A percentile compares a stretch with the other conserved stretches of the same genome.
phyloP scores from a whole-genome alignment of 2,888 invertebrate genomes.

The Drosophila tanythrix region DNA sequence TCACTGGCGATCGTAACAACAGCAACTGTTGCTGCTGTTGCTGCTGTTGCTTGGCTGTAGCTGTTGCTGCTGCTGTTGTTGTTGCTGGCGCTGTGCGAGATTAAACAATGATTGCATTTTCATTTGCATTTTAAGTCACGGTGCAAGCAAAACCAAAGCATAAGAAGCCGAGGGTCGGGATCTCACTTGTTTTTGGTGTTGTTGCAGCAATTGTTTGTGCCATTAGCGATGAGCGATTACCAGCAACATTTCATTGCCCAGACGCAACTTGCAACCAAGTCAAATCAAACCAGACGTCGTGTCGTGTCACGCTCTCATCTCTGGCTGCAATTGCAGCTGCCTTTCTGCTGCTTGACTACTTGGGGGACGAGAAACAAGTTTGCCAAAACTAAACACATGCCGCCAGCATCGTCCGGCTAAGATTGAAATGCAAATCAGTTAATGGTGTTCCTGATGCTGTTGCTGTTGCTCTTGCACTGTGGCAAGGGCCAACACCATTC shows the following conservation, averaged over 20 bases:
- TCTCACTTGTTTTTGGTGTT: conserved; percentile 61
- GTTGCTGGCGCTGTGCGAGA: conserved; percentile 71
- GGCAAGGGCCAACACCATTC: conserved; percentile 54
- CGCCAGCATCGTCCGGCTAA: conserved; percentile 59
- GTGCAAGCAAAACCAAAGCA: conserved; percentile 67
- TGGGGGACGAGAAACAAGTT: conserved; percentile 58
- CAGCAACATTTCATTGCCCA: background rate
- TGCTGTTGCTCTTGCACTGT: conserved; percentile 27
- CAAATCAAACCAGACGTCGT: background rate
- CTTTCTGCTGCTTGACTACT: conserved; percentile 20
- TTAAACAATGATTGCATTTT: conserved; percentile 80
- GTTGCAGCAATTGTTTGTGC: conserved; percentile 15
- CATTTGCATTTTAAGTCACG: conserved; percentile 80
- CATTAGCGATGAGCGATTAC: conserved; percentile 25
- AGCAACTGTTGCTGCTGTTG: conserved; percentile 42
- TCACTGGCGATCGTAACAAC: conserved; percentile 69
- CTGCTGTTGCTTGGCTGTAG: conserved; percentile 31
- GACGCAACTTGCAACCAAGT: background rate
- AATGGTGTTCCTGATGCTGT: conserved; percentile 59
- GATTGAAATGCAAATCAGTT: conserved; percentile 79
- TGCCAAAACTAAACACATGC: conserved; percentile 76
- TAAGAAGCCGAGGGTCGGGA: conserved; percentile 73
- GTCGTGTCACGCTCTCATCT: conserved; percentile 46
- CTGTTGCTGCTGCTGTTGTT: conserved; percentile 58
- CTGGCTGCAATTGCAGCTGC: conserved; percentile 38